A percentile compares a stretch with the other conserved stretches of the same genome.
Conservation (phyloP, 2,797 vertebrate genomes). For the Catharus ustulatus region DNA sequence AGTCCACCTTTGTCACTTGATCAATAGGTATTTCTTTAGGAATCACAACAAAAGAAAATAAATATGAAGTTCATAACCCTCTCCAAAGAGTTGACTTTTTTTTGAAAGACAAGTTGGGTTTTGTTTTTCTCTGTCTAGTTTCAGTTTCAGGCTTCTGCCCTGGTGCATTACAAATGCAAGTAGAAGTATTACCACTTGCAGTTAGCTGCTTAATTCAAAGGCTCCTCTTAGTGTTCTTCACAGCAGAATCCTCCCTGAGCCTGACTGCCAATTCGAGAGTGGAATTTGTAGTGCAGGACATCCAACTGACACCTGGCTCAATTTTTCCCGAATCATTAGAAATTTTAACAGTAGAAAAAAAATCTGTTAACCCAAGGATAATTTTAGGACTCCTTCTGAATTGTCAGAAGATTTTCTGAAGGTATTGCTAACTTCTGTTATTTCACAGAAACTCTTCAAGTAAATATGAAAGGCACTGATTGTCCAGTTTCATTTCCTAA, state of each 20-base stretch:
- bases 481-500: neutral
- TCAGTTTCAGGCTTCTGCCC: neutral
- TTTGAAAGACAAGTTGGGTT: neutral
- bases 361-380: neutral
- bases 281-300: neutral
- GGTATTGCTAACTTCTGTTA: neutral
- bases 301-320: neutral
- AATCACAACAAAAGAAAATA: neutral
- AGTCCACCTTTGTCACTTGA: neutral
- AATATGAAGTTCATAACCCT: neutral
- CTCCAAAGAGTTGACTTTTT: neutral
- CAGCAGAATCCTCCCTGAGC: neutral
- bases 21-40: neutral
- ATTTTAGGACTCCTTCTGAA: neutral
- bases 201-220: neutral
- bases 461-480: neutral
- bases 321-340: neutral
- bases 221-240: neutral
- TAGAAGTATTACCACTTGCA: neutral
- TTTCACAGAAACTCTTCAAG: neutral
- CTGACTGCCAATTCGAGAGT: neutral
- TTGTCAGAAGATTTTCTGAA: no score
- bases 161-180: neutral
- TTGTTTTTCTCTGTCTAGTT: neutral
- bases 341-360: neutral